Evolutionary conservation across 1,140 invertebrate genomes (phyloP), one percentile per base, ranked within the genome.

Genomic region (Dendrolimus kikuchii): DNA sequence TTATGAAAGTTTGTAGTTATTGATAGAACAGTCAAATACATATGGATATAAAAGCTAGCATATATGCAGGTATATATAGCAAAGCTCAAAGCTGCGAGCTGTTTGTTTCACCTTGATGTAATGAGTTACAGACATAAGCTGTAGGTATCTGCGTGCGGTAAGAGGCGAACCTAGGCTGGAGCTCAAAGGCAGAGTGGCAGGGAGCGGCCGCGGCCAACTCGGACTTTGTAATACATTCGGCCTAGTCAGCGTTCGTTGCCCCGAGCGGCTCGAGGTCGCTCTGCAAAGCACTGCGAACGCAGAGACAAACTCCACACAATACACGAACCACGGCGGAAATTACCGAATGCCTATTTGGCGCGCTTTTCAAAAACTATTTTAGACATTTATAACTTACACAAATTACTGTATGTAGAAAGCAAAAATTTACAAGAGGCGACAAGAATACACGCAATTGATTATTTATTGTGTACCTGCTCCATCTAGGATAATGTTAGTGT

Each of bases 201-300:
- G 79, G 81, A 82, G 79, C 74, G 79, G 77, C 71, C 70, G 69
- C 72, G 63, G 73, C 60, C 72, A 65, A 77, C 64, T 82, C 77
- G 79, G 81, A 83, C 80, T 81, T 83, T 81, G 78, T 85, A 85
- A 85, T 85, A 80, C 78, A 78, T 83, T 83, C 79, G 81, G 77
- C 81, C 81, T 83, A 85, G 80, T 85, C 77, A 81, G 77, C 82
- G 82, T 77, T 79, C 77, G 78, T 86, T 83, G 80, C 74, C 80
- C 82, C 56, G 72, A 54, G 53, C 52, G 59, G 53, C 72, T 60
- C 79, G 81, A 85, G 79, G 81, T 77, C 81, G 72, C 62, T 2
- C 23, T 57, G 60, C 64, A 58, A 58, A 68, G 62, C 66, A 55
- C 66, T 66, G 64, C 67, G 38, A 23, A 43, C 40, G 40, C 42